Base-by-base conservation (phyloP, 2,888 invertebrate species). In the Scotopteryx bipunctaria region DNA sequence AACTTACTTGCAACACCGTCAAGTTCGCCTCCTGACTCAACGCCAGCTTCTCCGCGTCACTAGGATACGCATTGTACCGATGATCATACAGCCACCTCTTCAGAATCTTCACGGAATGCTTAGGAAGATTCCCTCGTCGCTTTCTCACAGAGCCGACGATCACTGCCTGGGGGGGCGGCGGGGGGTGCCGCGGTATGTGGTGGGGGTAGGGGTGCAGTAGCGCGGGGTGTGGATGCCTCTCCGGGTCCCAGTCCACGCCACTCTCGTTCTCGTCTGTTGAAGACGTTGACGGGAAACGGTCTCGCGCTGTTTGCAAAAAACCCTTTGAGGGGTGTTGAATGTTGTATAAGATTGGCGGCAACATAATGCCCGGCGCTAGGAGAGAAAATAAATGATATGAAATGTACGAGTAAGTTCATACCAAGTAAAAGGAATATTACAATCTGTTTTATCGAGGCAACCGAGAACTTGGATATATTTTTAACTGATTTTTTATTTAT, bases 41-140 rank as follows among this genome's bases (percentile, higher is more conserved):
- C 0, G 95, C 94, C 14, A 95, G 85, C 75, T 98, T 98, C 81
- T 98, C 98, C 5, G 95, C 95, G 77, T 98, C 98, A 67, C 95
- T 97, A 0, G 98, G 98, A 78, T 98, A 98, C 0, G 98, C 98
- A 76, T 98, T 98, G 87, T 97, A 98, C 27, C 98, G 93, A 75
- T 98, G 98, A 55, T 98, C 97, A 75, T 96, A 98, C 1, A 98
- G 91, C 98, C 98, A 98, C 50, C 96, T 92, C 79, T 97, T 97
- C 37, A 98, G 83, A 48, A 98, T 96, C 79, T 96, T 96, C 3
- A 98, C 98, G 0, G 97, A 96, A 71, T 97, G 96, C 78, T 98
- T 98, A 2, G 98, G 97, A 31, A 98, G 88, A 86, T 98, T 98
- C 0, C 98, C 98, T 9, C 98, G 92, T 9, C 97, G 92, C 81